These are phyloP conservation scores for Terebella lapidaria DNA, from an alignment of 2,888 invertebrate species.

Conservation along the genomic window DNA sequence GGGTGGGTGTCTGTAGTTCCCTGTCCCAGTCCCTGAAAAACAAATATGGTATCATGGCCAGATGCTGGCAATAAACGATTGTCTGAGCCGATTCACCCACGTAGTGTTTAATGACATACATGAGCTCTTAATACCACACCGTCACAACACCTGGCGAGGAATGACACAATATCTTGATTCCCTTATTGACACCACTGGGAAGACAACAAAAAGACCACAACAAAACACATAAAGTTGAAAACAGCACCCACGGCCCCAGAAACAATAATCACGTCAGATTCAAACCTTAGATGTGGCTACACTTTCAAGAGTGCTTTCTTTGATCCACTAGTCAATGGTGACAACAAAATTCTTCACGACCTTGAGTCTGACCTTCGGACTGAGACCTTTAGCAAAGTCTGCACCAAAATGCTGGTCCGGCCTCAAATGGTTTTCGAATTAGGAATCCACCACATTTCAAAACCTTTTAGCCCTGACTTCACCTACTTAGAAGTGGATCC, in stretches of 20 bases:
- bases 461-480: conserved; percentile 40
- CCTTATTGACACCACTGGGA: background rate
- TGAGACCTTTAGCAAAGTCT: conserved; percentile 30
- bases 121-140: conserved; percentile 45
- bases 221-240: no score
- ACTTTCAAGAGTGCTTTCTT: conserved; percentile 47
- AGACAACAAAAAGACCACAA: no score
- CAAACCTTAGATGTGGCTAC: no score
- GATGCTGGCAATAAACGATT: conserved; percentile 47
- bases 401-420: conserved; percentile 50
- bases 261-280: no score
- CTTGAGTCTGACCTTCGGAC: conserved; percentile 32
- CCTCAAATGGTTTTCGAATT: conserved; percentile 52
- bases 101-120: conserved; percentile 47
- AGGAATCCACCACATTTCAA: conserved; percentile 54
- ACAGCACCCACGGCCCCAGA: no score
- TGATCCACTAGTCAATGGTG: conserved; percentile 28
- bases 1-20: conserved; percentile 31
- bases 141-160: conserved; percentile 20
- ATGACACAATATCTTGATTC: conserved; percentile 16
- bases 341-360: conserved; percentile 23
- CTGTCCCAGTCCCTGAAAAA: conserved; percentile 32
- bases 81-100: conserved; percentile 44
- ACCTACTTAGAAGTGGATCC: conserved; percentile 29
- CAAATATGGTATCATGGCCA: conserved; percentile 50